These are phyloP conservation scores for Morpho achilles DNA, from an alignment of 2,888 invertebrate genomes.

Conservation along the genomic window DNA sequence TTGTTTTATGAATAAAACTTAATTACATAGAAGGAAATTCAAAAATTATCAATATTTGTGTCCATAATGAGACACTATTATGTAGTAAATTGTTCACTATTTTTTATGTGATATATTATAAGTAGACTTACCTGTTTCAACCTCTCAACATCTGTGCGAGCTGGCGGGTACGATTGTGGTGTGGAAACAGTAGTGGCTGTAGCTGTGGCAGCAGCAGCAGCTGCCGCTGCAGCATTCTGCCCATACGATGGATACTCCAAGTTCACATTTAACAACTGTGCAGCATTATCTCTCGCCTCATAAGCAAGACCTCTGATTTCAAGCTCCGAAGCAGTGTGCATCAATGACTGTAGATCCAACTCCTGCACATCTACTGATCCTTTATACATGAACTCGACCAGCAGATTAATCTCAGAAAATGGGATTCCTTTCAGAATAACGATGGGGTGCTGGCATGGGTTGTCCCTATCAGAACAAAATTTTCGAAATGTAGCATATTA, in stretches of 20 bases:
- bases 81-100: too few relatives aligned
- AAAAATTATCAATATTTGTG: too few relatives aligned
- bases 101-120: too few relatives aligned
- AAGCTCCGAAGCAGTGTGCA: conserved; percentile 83
- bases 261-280: conserved; percentile 75
- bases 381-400: conserved; percentile 85
- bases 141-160: conserved; percentile 69
- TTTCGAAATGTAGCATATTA: conserved; percentile 12
- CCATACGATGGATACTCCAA: conserved; percentile 70
- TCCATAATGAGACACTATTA: too few relatives aligned
- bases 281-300: conserved; percentile 78
- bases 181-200: conserved; percentile 29
- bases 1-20: too few relatives aligned
- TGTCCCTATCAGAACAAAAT: conserved; percentile 66
- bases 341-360: conserved; percentile 80
- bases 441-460: conserved; percentile 86
- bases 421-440: conserved; percentile 84
- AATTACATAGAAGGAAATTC: too few relatives aligned
- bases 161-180: conserved; percentile 48
- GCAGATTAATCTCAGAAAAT: conserved; percentile 82
- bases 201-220: conserved; percentile 33
- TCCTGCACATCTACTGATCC: conserved; percentile 84
- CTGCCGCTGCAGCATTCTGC: conserved; percentile 42
- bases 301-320: conserved; percentile 83
- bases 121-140: conserved; percentile 62